Evolutionary conservation across 2,797 vertebrate genomes (phyloP), one percentile per base, ranked within the genome.

Genomic region (Brachymystax lenok): DNA sequence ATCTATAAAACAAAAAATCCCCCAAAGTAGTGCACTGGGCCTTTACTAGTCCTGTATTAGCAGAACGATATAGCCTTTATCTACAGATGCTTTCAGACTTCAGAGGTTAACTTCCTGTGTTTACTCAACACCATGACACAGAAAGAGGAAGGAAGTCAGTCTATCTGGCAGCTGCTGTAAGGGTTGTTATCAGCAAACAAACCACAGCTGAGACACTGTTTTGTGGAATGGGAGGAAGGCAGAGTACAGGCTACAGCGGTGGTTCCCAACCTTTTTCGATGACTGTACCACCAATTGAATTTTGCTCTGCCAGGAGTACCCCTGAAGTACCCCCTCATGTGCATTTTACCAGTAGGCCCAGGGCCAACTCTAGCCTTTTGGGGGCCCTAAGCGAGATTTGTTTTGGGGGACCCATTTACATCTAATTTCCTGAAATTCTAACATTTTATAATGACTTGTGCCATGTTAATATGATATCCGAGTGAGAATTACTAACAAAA

Each of bases 151-250:
- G 12, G 4, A 27, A 40, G 67, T 17, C 33, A 69, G 69, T 82
- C 86, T 86, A 89, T 88, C 86, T 88, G 50, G 73, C 1, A 2
- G 70, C 78, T 69, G 68, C 79, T 81, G 40, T 40, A 40, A 40
- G 40, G 8, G 71, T 74, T 75, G 84, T 84, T 86, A 90, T 89
- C 86, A 81, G 80, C 59, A 77, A 77, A 80, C 74, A 82, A 84
- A 87, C 86, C 83, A 82, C 83, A 86, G 40, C 40, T 40, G 69
- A 81, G 79, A 78, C 76, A 73, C 75, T 46, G 75, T 74, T 74
- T 54, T 68, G 71, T 75, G 76, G 73, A 82, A 86, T 76, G 78
- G 80, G 71, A 72, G 84, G 83, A 80, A 87, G 75, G 61, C 27
- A 35, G 69, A 73, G 54, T 59, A 78, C 81, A 79, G 74, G 67